Conservation (phyloP, 2,797 vertebrate genomes). For the Mus minutoides region DNA sequence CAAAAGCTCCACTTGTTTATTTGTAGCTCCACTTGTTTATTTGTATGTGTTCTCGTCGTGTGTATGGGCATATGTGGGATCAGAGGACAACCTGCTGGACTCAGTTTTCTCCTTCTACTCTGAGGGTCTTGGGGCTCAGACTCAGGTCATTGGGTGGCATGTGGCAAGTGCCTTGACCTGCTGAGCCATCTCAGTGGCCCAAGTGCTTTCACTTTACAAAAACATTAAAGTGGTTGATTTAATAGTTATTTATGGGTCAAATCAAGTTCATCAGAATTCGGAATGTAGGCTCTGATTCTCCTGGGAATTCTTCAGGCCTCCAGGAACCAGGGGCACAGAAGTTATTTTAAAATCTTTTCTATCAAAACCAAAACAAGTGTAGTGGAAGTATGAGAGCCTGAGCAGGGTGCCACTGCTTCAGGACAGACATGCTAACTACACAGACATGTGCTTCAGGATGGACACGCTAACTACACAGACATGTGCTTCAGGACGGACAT, state of each 20-base stretch:
- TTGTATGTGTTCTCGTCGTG: neutral
- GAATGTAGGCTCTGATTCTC: neutral
- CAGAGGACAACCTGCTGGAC: neutral
- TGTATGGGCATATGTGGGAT: neutral
- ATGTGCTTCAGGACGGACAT: neutral
- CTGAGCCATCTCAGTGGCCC: neutral
- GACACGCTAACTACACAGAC: no score
- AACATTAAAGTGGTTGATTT: neutral
- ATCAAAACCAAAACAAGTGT: neutral
- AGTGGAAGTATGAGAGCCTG: neutral
- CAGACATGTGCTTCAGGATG: no score
- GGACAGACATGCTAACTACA: no score
- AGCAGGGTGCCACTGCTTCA: neutral
- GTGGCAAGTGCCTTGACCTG: neutral
- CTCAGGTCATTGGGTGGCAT: neutral
- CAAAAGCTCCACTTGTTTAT: neutral
- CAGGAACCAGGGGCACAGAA: neutral
- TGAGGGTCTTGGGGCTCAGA: neutral
- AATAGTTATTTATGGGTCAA: neutral
- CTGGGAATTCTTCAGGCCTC: neutral
- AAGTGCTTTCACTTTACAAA: neutral
- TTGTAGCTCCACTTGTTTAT: neutral
- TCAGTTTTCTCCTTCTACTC: neutral
- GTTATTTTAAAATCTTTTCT: neutral
- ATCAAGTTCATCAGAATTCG: neutral